Percentiles rank a stretch among this genome's conserved stretches.
phyloP scores from a whole-genome alignment of 2,888 invertebrate species.

The Calliscelio sp. region DNA sequence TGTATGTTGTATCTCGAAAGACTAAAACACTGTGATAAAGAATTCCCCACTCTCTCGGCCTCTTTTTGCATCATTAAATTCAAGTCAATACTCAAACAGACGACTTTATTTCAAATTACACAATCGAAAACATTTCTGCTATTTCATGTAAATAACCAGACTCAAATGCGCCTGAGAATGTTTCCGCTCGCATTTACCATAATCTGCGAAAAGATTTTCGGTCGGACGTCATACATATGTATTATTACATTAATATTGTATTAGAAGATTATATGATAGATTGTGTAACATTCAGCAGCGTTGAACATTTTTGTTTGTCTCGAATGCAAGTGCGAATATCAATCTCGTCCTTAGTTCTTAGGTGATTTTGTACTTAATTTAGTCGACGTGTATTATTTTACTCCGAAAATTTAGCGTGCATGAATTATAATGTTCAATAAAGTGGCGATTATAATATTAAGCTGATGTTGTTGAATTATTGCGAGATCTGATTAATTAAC shows the following conservation, averaged over 20 bases:
- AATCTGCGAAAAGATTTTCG: constrained; percentile 15
- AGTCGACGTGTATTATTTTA: constrained; percentile 72
- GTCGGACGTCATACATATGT: constrained; percentile 29
- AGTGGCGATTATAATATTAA: constrained; percentile 51
- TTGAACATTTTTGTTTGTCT: constrained; percentile 31
- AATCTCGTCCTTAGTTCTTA: constrained; percentile 77
- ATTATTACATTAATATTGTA: constrained; percentile 37
- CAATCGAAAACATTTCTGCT: constrained; percentile 10
- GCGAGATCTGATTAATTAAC: no score
- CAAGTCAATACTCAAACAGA: constrained; percentile 64
- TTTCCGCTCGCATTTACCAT: background rate
- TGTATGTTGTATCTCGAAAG: no score
- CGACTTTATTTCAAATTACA: constrained; percentile 26
- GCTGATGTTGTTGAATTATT: no score
- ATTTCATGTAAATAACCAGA: constrained; percentile 40
- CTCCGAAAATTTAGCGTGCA: constrained; percentile 59
- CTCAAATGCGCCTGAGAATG: background rate
- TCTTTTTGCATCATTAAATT: no score
- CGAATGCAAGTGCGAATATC: constrained; percentile 38
- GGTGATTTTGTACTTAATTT: constrained; percentile 84
- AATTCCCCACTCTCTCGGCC: no score
- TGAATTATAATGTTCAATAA: constrained; percentile 67
- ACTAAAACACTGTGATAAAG: no score
- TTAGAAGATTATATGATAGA: constrained; percentile 27
- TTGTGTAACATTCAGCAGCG: constrained; percentile 8